These are phyloP conservation scores for Trogon surrucura DNA, from an alignment of 2,113 vertebrate species.

Conservation along the genomic window DNA sequence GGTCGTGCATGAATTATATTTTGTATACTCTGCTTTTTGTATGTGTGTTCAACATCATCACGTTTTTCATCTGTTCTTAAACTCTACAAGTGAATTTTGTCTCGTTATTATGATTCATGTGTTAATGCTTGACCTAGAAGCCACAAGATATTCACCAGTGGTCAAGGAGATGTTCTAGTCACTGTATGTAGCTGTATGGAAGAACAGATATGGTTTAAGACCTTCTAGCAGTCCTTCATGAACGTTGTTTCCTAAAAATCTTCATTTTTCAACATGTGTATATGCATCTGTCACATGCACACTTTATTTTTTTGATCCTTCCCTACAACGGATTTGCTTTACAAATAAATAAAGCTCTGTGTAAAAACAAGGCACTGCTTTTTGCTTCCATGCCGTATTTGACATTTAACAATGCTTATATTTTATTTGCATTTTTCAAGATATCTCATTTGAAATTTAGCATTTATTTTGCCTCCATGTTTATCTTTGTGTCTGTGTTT, in stretches of 20 bases:
- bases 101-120: not conserved
- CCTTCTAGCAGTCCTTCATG: not conserved
- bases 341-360: not conserved
- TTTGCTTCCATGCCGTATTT: not conserved
- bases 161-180: not conserved
- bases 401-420: not conserved
- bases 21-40: not conserved
- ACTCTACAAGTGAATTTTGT: not conserved
- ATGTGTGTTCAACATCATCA: not conserved
- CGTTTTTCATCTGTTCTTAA: not conserved
- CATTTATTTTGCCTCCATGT: not conserved
- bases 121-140: not conserved
- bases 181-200: not conserved
- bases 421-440: not conserved
- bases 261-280: not conserved
- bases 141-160: accelerated
- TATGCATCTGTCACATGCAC: not conserved
- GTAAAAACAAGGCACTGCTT: not conserved
- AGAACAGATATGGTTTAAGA: not conserved
- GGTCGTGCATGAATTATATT: accelerated
- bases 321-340: not conserved
- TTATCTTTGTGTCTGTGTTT: not conserved
- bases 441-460: not conserved
- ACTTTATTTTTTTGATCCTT: not conserved
- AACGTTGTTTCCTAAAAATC: not conserved